These are phyloP conservation scores for Trichonephila clavipes DNA, from an alignment of 1,140 invertebrate genomes.

Conservation along the genomic window DNA sequence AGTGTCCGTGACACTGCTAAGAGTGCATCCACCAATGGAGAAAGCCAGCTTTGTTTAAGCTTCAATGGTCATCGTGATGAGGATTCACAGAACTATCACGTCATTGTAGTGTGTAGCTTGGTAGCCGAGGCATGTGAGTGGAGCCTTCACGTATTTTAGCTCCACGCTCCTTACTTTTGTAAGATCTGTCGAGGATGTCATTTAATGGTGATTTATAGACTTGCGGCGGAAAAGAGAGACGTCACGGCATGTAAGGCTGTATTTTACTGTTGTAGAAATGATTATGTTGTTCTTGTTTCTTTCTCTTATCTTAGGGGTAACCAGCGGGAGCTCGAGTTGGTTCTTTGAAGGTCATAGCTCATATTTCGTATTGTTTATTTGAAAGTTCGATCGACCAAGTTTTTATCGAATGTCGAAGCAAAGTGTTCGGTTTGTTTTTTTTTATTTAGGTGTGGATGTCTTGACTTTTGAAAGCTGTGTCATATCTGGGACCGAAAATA, in stretches of 20 bases:
- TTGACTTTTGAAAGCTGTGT: too few species aligned
- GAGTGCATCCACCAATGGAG: slow-evolving; percentile 10
- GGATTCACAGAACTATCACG: neutral
- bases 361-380: neutral
- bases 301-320: neutral
- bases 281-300: neutral
- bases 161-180: slow-evolving; percentile 18
- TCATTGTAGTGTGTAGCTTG: neutral
- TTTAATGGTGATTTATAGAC: slow-evolving; percentile 1
- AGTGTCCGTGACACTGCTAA: slow-evolving; percentile 33
- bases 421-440: too few species aligned
- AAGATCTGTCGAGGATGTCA: neutral
- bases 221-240: neutral
- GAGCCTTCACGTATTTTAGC: neutral
- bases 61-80: neutral
- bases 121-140: neutral
- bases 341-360: neutral
- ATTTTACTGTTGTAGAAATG: neutral
- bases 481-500: too few species aligned
- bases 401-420: too few species aligned
- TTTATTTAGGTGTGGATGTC: too few species aligned
- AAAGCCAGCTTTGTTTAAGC: neutral
- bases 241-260: neutral
- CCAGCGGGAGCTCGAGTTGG: neutral
- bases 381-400: neutral